phyloP scores from a whole-genome alignment of 2,113 vertebrate genomes.

The Acanthisitta chloris region DNA sequence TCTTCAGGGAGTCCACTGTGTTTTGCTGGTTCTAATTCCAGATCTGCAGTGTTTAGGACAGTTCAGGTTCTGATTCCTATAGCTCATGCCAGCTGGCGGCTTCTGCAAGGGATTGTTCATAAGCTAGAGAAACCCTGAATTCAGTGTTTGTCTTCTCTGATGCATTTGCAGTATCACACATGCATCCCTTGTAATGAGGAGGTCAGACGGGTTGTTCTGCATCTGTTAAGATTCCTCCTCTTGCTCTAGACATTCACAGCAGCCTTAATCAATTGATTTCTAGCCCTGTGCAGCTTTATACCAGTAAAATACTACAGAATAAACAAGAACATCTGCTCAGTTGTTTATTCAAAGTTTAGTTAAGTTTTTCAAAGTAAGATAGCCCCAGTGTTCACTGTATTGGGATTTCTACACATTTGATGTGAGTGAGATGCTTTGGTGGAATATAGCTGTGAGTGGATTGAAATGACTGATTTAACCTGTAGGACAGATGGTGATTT shows the following conservation, averaged over 20 bases:
- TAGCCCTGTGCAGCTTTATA: neutral
- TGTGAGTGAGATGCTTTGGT: neutral
- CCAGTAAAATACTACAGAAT: neutral
- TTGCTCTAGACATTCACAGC: neutral
- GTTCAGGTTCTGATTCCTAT: neutral
- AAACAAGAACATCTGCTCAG: slow-evolving; percentile 18
- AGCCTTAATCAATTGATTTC: neutral
- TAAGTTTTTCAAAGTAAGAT: neutral
- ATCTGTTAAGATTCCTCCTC: neutral
- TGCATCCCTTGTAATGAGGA: neutral
- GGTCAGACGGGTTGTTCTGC: neutral
- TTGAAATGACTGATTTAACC: neutral
- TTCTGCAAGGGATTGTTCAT: neutral
- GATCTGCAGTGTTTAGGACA: neutral
- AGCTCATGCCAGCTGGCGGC: neutral
- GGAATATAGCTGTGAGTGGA: neutral
- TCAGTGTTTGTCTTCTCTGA: neutral
- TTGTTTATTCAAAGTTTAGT: neutral
- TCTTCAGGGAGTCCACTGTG: neutral
- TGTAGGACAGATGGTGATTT: neutral
- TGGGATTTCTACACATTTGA: neutral
- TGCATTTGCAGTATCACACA: neutral
- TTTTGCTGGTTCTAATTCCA: neutral
- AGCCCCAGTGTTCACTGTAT: neutral
- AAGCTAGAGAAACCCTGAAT: neutral